phyloP scores from a whole-genome alignment of 1,140 invertebrate species.

The Diplogasteroides magnus region DNA sequence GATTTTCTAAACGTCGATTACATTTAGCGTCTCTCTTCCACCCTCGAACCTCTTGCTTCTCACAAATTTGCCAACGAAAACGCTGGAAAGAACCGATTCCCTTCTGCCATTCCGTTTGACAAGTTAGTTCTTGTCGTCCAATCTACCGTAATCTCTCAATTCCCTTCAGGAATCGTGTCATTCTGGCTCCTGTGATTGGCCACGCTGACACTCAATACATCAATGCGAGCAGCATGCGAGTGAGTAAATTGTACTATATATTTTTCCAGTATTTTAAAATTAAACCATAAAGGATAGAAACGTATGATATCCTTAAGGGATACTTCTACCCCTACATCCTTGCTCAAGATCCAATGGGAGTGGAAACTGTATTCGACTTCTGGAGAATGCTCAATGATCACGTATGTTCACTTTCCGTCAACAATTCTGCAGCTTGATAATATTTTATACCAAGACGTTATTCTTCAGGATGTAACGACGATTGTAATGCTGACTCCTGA shows the following conservation, averaged over 20 bases:
- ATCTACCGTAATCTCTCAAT: constrained; percentile 39
- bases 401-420: too few relatives aligned
- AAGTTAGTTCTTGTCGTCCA: not conserved
- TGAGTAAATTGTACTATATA: too few relatives aligned
- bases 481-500: constrained; percentile 96
- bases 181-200: constrained; percentile 38
- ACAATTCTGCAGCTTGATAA: too few relatives aligned
- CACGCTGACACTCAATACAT: constrained; percentile 46
- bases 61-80: constrained; percentile 40
- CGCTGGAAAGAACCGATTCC: constrained; percentile 37
- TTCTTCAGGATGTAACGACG: constrained; percentile 85
- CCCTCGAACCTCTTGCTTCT: not conserved
- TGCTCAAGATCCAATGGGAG: constrained; percentile 78
- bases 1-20: too few relatives aligned
- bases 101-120: constrained; percentile 50
- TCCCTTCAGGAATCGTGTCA: constrained; percentile 38
- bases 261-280: too few relatives aligned
- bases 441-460: too few relatives aligned
- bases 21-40: not conserved
- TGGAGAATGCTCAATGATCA: constrained; percentile 98
- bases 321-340: constrained; percentile 53
- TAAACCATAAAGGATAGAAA: too few relatives aligned
- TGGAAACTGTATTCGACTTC: constrained; percentile 70
- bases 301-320: too few relatives aligned
- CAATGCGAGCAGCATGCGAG: constrained; percentile 41